Evolutionary conservation across 2,113 vertebrate genomes (phyloP).

Genomic region (Austrofundulus limnaeus): DNA sequence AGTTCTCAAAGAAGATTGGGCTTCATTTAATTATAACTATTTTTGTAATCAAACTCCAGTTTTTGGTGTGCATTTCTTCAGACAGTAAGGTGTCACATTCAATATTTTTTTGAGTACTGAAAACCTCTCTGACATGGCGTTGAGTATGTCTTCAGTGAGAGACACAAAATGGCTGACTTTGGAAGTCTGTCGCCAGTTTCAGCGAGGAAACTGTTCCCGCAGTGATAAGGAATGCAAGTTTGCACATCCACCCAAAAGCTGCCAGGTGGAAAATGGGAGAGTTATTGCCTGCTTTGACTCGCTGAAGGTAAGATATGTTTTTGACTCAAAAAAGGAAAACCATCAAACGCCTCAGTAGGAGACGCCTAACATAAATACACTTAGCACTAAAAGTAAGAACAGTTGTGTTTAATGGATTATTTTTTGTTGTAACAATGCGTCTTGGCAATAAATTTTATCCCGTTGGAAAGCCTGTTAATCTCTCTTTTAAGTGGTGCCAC

Average conservation of each 20-base stretch:
- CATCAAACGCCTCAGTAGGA: no score
- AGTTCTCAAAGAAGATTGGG: constrained; percentile 39
- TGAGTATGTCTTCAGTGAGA: constrained; percentile 91
- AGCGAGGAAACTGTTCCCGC: constrained; percentile 94
- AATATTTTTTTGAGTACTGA: constrained; percentile 20
- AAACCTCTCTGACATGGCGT: constrained; percentile 83
- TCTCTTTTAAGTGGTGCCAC: no score
- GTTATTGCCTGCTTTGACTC: constrained; percentile 98
- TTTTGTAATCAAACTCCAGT: constrained; percentile 9
- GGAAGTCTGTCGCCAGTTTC: constrained; percentile 96
- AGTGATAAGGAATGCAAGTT: constrained; percentile 98
- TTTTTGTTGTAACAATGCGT: no score
- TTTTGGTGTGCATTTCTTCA: constrained; percentile 18
- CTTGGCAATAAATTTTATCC: no score
- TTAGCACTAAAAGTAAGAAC: no score
- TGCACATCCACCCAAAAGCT: constrained; percentile 97
- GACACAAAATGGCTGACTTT: constrained; percentile 96
- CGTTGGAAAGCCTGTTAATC: no score
- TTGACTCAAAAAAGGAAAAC: neutral
- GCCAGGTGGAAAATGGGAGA: constrained; percentile 96
- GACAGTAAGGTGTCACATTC: constrained; percentile 29
- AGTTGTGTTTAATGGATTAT: no score
- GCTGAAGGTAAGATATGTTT: constrained; percentile 87
- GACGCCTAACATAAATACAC: no score
- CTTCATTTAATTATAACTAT: constrained; percentile 21